These are phyloP conservation scores for Euthynnus affinis DNA, from an alignment of 2,797 vertebrate genomes.

Conservation along the genomic window DNA sequence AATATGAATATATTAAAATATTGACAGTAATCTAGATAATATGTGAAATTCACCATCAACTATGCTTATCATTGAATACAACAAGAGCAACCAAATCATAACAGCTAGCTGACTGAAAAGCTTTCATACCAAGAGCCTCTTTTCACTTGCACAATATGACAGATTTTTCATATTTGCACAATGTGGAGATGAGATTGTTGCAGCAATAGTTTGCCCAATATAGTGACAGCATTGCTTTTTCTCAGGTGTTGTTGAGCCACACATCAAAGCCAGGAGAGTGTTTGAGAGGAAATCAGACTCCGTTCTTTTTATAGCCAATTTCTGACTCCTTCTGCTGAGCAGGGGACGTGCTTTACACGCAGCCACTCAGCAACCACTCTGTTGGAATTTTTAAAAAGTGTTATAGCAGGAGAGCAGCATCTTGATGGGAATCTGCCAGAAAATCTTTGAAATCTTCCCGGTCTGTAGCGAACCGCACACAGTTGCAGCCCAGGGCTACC, in stretches of 20 bases:
- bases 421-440: slow-evolving; percentile 74
- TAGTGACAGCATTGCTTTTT: slow-evolving; percentile 58
- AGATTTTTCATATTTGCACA: slow-evolving; percentile 69
- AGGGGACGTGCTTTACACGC: slow-evolving; percentile 49
- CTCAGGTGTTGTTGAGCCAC: slow-evolving; percentile 72
- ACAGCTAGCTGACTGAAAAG: slow-evolving; percentile 54
- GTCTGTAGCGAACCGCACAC: slow-evolving; percentile 63
- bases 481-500: slow-evolving; percentile 71
- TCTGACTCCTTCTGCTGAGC: slow-evolving; percentile 67
- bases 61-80: slow-evolving; percentile 45
- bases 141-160: slow-evolving; percentile 56
- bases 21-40: slow-evolving; percentile 43
- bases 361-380: slow-evolving; percentile 47
- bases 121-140: slow-evolving; percentile 52
- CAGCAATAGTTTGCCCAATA: slow-evolving; percentile 48
- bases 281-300: slow-evolving; percentile 78
- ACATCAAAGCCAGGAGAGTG: slow-evolving; percentile 71
- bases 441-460: slow-evolving; percentile 74
- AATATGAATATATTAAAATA: slow-evolving; percentile 24
- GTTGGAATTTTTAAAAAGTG: slow-evolving; percentile 62
- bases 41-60: slow-evolving; percentile 30
- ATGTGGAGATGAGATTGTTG: slow-evolving; percentile 61
- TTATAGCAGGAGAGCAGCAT: slow-evolving; percentile 63
- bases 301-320: slow-evolving; percentile 80
- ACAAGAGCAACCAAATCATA: slow-evolving; percentile 39